Conservation (phyloP, 2,888 invertebrate genomes). For the Sussaba pulchella region DNA sequence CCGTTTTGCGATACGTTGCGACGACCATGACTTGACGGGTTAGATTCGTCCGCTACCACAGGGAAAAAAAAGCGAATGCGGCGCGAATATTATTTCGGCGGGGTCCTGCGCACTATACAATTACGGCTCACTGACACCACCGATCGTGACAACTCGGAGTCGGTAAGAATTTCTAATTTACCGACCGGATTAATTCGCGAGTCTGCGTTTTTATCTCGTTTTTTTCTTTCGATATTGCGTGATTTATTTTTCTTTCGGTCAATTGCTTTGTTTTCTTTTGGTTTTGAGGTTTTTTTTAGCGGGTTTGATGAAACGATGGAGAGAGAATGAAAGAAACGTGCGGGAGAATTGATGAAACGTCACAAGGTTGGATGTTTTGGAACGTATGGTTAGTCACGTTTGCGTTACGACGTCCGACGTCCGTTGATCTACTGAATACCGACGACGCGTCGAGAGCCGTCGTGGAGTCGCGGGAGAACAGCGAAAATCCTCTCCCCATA, state of each 20-base stretch:
- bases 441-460: too few relatives aligned
- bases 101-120: not conserved
- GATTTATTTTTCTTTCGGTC: too few relatives aligned
- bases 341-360: not conserved
- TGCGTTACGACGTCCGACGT: slow-evolving; percentile 41
- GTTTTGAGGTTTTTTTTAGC: not conserved
- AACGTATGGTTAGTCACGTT: slow-evolving; percentile 25
- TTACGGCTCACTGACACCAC: too few relatives aligned
- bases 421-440: not conserved
- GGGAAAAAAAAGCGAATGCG: not conserved
- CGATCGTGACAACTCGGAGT: too few relatives aligned
- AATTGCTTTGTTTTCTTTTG: not conserved
- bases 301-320: not conserved
- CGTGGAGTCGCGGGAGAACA: too few relatives aligned
- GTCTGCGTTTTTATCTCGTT: too few relatives aligned
- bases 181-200: too few relatives aligned
- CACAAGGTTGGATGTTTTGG: slow-evolving; percentile 8
- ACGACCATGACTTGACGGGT: slow-evolving; percentile 53
- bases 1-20: slow-evolving; percentile 41
- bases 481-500: too few relatives aligned
- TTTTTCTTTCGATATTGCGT: not conserved
- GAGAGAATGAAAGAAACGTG: slow-evolving; percentile 23
- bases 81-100: slow-evolving; percentile 19
- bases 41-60: slow-evolving; percentile 20
- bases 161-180: too few relatives aligned